Evolutionary conservation across 53 echinoderm and acorn worm species (phyloP).

Genomic region (Luidia sarsii): DNA sequence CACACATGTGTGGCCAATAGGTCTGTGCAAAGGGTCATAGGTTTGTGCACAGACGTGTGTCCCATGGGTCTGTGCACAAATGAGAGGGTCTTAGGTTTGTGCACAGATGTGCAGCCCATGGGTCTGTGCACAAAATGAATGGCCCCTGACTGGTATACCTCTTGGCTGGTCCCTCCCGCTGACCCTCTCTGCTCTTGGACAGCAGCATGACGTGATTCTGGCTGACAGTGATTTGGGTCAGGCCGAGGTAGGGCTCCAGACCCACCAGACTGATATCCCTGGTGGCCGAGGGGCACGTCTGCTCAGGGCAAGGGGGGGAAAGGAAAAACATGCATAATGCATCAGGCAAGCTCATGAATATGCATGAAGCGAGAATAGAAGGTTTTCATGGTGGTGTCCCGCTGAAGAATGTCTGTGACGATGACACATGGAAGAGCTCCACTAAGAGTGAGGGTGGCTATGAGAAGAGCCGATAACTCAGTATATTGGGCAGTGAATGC

Average conservation of each 20-base stretch:
- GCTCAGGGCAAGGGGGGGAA: not conserved
- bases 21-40: no score
- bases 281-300: slow-evolving; percentile 78
- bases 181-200: slow-evolving; percentile 69
- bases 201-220: slow-evolving; percentile 77
- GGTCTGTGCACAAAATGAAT: no score
- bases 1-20: no score
- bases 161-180: not conserved
- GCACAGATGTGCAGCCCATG: no score
- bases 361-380: not conserved
- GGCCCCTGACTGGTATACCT: not conserved
- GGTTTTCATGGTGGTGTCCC: not conserved
- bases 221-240: slow-evolving; percentile 62
- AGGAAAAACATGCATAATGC: not conserved
- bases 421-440: no score
- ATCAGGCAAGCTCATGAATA: not conserved
- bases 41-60: no score
- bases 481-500: no score
- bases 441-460: no score
- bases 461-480: no score
- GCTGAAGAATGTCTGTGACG: not conserved
- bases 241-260: slow-evolving; percentile 70
- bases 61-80: no score
- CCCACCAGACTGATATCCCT: slow-evolving; percentile 78
- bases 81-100: no score